phyloP scores from a whole-genome alignment of 2,113 vertebrate species.

The Lycocorax pyrrhopterus region DNA sequence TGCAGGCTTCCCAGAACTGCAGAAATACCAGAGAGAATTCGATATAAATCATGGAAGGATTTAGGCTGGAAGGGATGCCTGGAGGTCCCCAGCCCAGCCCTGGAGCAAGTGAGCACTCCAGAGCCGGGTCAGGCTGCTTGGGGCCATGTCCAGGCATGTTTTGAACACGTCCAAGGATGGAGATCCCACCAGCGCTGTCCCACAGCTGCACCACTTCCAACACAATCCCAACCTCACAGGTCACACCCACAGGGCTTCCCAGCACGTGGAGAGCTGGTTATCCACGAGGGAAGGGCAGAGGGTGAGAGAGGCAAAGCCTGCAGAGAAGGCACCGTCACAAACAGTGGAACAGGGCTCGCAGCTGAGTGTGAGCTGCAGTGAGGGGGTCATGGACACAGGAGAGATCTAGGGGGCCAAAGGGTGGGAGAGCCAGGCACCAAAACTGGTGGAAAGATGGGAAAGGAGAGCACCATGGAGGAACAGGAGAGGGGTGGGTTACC shows the following conservation, averaged over 20 bases:
- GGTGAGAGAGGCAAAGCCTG: background rate
- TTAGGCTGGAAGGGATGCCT: slow-evolving; percentile 13
- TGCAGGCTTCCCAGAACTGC: slow-evolving; percentile 47
- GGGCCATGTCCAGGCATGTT: background rate
- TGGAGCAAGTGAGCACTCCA: background rate
- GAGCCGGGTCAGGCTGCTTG: background rate
- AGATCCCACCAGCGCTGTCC: background rate
- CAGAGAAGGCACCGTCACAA: background rate
- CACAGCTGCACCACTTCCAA: background rate
- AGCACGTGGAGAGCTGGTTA: background rate
- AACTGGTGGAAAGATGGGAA: background rate
- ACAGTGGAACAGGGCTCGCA: background rate
- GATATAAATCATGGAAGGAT: slow-evolving; percentile 27
- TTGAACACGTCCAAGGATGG: background rate
- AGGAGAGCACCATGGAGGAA: background rate
- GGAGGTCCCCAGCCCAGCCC: slow-evolving; percentile 6
- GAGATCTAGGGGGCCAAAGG: background rate
- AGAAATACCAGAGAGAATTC: slow-evolving; percentile 11
- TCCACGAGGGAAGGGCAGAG: background rate
- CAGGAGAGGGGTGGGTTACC: background rate
- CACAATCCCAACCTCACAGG: accelerated
- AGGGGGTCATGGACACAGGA: background rate
- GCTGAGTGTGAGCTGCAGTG: background rate
- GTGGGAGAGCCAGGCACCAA: background rate
- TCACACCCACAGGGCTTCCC: background rate